phyloP scores from a whole-genome alignment of 2,888 invertebrate species.

The Barypeithes pellucidus region DNA sequence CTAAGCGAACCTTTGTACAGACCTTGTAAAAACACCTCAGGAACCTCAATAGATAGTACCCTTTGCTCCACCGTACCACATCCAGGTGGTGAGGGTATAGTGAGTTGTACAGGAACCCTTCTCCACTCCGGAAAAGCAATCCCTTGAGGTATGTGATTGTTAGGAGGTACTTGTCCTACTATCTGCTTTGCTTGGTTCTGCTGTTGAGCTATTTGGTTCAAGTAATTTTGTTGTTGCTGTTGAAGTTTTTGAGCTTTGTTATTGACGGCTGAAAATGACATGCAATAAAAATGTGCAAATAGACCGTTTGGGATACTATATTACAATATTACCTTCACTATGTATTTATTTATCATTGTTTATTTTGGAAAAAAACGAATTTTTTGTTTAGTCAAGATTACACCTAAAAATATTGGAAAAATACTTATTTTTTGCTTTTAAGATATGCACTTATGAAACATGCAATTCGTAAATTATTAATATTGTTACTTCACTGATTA shows the following conservation, averaged over 20 bases:
- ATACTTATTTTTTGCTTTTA: no score
- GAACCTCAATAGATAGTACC: constrained; percentile 89
- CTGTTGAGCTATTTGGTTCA: constrained; percentile 52
- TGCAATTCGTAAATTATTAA: constrained; percentile 5
- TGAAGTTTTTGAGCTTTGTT: constrained; percentile 53
- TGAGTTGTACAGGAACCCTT: constrained; percentile 79
- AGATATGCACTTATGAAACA: no score
- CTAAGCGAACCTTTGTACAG: constrained; percentile 62
- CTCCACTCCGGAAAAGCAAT: constrained; percentile 61
- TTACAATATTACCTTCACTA: background rate
- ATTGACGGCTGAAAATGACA: constrained; percentile 41
- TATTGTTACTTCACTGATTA: constrained; percentile 6
- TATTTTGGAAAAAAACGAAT: no score
- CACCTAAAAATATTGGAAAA: no score
- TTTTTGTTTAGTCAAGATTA: no score
- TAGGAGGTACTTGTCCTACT: constrained; percentile 59
- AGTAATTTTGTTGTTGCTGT: constrained; percentile 52
- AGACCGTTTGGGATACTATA: background rate
- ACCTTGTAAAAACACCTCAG: constrained; percentile 82
- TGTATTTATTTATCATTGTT: no score
- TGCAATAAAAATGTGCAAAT: background rate
- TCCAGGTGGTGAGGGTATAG: constrained; percentile 85
- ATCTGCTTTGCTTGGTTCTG: constrained; percentile 56
- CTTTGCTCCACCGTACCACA: constrained; percentile 75
- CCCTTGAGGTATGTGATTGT: constrained; percentile 59